Evolutionary conservation across 2,797 vertebrate genomes (phyloP), one percentile per base, ranked within the genome.

Genomic region (Simalia tracyae): DNA sequence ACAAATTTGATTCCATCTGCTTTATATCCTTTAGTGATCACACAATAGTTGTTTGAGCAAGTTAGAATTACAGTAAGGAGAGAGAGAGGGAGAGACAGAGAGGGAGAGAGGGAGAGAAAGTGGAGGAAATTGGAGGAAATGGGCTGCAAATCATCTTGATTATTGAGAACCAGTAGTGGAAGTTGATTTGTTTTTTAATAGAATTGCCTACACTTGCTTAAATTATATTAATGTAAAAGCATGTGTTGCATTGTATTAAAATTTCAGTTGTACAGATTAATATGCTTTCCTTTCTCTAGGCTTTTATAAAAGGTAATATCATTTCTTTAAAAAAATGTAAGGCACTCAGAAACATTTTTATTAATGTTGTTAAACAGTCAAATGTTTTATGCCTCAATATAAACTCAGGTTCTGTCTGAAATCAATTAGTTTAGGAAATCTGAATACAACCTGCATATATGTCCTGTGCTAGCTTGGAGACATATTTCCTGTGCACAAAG

Each of bases 201-300:
- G 90, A 97, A 97, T 89, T 89, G 91, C 61, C 90, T 68, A 59
- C 81, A 94, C 15, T 93, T 96, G 54, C 81, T 96, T 97, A 96
- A 96, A 95, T 96, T 93, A 95, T 92, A 95, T 95, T 96, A 96
- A 96, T 87, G 87, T 93, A 96, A 95, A 97, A 97, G 95, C 31
- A 94, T 91, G 87, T 95, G 95, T 96, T 92, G 72, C 96, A 95
- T 91, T 84, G 94, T 95, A 97, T 96, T 97, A 96, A 96, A 91
- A 17, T 92, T 97, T 96, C 96, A 97, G 96, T 96, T 96, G 93
- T 94, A 84, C 95, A 97, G 94, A 96, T 96, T 96, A 95, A 96
- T 96, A 95, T 94, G 28, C 95, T 68, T 72, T 89, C 87, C 87
- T 90, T 84, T 94, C 93, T 68, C 61, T 93, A 92, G 81, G 95